Conservation (phyloP, 1,140 invertebrate species). For the Euschistus heros region DNA sequence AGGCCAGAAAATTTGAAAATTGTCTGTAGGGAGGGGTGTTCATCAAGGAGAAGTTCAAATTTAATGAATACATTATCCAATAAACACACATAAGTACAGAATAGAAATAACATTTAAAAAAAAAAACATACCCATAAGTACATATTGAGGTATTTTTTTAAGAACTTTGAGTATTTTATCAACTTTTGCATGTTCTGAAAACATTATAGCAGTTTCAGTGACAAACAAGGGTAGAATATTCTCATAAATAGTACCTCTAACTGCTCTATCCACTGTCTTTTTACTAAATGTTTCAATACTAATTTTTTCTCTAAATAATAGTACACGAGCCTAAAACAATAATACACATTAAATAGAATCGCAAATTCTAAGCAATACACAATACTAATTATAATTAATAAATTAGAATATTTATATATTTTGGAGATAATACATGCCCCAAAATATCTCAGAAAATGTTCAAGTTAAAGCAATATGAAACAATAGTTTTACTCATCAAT, state of each 20-base stretch:
- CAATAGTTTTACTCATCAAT: no score
- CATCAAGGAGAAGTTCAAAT: no score
- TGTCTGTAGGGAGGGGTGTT: no score
- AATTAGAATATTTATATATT: no score
- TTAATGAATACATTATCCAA: no score
- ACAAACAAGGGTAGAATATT: conserved; percentile 27
- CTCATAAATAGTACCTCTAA: conserved; percentile 28
- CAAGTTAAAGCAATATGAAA: no score
- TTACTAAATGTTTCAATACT: conserved; percentile 26
- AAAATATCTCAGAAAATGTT: no score
- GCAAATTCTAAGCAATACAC: neutral
- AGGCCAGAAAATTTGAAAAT: no score
- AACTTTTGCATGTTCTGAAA: conserved; percentile 27
- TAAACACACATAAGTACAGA: no score
- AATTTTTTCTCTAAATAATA: conserved; percentile 30
- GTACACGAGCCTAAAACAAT: conserved; percentile 27
- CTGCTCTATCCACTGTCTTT: conserved; percentile 24
- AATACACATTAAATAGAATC: neutral
- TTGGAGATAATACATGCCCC: no score
- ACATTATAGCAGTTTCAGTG: conserved; percentile 27
- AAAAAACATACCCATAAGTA: conserved; percentile 28
- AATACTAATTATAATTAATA: no score
- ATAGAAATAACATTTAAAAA: neutral
- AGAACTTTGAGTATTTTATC: conserved; percentile 28
- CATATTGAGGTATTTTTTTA: conserved; percentile 30